Evolutionary conservation across 2,113 vertebrate genomes (phyloP).

Genomic region (Dicentrarchus labrax): DNA sequence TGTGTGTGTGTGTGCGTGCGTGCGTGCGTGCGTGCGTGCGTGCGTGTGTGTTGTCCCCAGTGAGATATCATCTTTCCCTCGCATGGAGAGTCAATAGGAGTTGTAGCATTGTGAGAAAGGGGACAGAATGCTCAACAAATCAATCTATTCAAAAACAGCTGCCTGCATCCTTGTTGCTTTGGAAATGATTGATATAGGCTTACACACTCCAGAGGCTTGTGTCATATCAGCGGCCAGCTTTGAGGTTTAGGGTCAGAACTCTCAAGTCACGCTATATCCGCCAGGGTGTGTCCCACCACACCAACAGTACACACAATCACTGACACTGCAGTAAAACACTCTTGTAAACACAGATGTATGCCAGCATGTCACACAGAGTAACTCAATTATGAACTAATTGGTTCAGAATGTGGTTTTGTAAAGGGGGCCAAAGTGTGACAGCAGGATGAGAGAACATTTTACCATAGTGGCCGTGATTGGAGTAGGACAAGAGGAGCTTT

Average conservation of each 20-base stretch:
- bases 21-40: conserved; percentile 11
- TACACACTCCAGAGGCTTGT: conserved; percentile 12
- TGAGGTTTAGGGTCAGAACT: conserved; percentile 39
- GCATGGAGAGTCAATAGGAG: not conserved
- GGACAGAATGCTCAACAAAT: no score
- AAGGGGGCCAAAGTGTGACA: not conserved
- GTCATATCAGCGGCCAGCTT: conserved; percentile 23
- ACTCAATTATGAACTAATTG: conserved; percentile 1
- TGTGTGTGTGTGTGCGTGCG: conserved; percentile 8
- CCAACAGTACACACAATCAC: conserved; percentile 15
- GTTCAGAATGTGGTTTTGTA: conserved; percentile 28
- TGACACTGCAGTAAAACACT: conserved; percentile 2
- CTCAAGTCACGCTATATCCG: conserved; percentile 32
- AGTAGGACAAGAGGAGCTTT: not conserved
- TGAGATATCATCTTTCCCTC: not conserved
- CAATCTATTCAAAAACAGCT: conserved; percentile 10
- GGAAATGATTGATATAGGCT: conserved; percentile 10
- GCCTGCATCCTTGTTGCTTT: conserved; percentile 13
- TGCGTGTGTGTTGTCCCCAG: conserved; percentile 2
- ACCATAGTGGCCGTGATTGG: not conserved
- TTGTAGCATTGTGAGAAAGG: not conserved
- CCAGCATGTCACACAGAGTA: not conserved
- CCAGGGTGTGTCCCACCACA: conserved; percentile 35
- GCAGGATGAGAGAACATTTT: not conserved
- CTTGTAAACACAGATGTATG: conserved; percentile 28